These are phyloP conservation scores for Saccostrea echinata DNA, from an alignment of 1,140 invertebrate species.

Conservation along the genomic window DNA sequence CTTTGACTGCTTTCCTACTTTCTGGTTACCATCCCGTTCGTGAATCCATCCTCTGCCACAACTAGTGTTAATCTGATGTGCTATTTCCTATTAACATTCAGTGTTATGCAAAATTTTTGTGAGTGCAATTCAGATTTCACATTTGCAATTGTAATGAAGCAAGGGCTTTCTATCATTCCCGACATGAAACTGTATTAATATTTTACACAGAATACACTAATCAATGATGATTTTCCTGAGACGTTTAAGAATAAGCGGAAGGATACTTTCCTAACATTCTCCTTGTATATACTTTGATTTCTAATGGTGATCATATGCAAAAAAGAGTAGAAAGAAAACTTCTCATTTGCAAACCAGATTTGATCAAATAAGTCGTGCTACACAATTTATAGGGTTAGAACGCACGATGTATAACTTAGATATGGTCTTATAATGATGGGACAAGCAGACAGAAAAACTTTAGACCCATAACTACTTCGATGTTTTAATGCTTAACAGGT, in stretches of 20 bases:
- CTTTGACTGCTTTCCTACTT: background rate
- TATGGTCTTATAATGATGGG: background rate
- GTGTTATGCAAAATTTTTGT: conserved; percentile 44
- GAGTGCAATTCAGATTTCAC: conserved; percentile 45
- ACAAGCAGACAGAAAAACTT: background rate
- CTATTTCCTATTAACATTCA: conserved; percentile 44
- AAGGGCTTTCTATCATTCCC: conserved; percentile 19
- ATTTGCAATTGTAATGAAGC: conserved; percentile 46
- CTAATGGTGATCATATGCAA: conserved; percentile 43
- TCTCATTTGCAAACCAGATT: conserved; percentile 46
- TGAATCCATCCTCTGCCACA: conserved; percentile 16
- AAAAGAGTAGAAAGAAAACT: conserved; percentile 24
- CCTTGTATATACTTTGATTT: conserved; percentile 39
- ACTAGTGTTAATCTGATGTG: conserved; percentile 40
- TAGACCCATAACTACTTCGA: no score
- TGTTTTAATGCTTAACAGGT: no score
- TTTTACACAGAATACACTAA: conserved; percentile 33
- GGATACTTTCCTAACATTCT: background rate
- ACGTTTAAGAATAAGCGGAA: conserved; percentile 31
- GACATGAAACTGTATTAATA: conserved; percentile 44
- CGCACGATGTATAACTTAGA: background rate
- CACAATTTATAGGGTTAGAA: background rate
- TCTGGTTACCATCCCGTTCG: background rate
- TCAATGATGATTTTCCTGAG: conserved; percentile 40
- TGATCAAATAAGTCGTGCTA: conserved; percentile 42